These are phyloP conservation scores for Hemibagrus guttatus DNA, from an alignment of 2,797 vertebrate genomes.

Conservation along the genomic window DNA sequence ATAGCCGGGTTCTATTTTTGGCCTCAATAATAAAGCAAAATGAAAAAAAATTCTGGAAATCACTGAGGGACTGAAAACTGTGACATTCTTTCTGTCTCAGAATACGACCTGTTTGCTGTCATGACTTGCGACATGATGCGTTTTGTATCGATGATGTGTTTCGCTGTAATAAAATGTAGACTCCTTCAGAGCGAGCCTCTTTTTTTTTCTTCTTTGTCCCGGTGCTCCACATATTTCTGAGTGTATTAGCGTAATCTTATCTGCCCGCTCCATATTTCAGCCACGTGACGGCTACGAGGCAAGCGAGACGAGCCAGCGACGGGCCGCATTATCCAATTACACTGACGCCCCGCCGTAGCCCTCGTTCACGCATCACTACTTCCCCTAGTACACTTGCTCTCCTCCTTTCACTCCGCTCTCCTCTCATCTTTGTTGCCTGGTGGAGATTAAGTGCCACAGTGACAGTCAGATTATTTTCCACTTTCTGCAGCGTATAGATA, in stretches of 20 bases:
- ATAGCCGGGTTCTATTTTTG: no score
- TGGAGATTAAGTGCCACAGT: constrained; percentile 49
- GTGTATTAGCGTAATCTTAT: background rate
- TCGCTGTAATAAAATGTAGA: background rate
- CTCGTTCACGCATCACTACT: constrained; percentile 36
- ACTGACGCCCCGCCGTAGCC: constrained; percentile 29
- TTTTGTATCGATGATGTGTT: background rate
- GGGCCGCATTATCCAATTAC: constrained; percentile 50
- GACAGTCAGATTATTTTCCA: constrained; percentile 49
- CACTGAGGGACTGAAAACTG: no score
- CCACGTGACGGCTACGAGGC: background rate
- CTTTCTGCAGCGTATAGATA: constrained; percentile 42
- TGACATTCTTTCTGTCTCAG: no score
- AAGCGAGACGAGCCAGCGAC: constrained; percentile 1
- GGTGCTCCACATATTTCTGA: background rate
- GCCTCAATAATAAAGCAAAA: no score
- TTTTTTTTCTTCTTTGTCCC: background rate
- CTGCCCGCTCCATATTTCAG: constrained; percentile 25
- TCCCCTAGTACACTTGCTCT: background rate
- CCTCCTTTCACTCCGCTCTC: background rate
- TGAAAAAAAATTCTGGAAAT: no score
- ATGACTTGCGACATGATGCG: background rate
- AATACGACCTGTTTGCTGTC: background rate
- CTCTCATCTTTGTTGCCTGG: constrained; percentile 7
- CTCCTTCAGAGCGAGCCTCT: background rate